Conservation (phyloP, 2,113 vertebrate genomes). For the Psilopogon haemacephalus region DNA sequence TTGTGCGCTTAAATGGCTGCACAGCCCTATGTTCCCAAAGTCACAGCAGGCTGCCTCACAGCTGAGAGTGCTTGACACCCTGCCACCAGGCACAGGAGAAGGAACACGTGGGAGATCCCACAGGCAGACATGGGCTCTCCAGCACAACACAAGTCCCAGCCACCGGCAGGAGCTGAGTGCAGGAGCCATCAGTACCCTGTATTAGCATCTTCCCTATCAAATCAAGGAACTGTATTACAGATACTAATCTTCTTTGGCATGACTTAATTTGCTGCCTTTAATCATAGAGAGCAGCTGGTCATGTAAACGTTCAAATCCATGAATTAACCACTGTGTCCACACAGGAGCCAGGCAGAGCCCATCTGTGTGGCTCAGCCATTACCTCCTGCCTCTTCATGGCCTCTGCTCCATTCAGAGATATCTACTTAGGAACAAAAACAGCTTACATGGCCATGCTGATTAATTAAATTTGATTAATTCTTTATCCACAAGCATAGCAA, state of each 20-base stretch:
- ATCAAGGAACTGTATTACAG: slow-evolving; percentile 26
- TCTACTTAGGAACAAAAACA: background rate
- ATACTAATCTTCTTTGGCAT: slow-evolving; percentile 47
- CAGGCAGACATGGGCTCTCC: background rate
- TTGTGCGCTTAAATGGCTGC: background rate
- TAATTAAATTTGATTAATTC: background rate
- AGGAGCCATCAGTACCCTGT: background rate
- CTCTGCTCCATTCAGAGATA: accelerated
- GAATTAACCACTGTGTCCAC: slow-evolving; percentile 18
- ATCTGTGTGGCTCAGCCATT: background rate
- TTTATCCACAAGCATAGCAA: background rate
- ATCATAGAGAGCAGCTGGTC: slow-evolving; percentile 45
- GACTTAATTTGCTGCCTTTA: slow-evolving; percentile 63
- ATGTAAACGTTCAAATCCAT: slow-evolving; percentile 26
- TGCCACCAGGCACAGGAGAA: background rate
- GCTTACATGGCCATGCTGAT: background rate
- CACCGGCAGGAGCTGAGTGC: background rate
- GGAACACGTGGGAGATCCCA: background rate
- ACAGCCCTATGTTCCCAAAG: background rate
- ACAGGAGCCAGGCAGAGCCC: background rate
- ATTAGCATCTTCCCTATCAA: slow-evolving; percentile 48
- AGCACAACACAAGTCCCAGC: background rate
- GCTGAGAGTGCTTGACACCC: background rate
- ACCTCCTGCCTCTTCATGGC: background rate
- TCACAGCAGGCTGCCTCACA: background rate